Evolutionary conservation across 2,113 vertebrate species (phyloP).

Genomic region (Lophotis ruficrista): DNA sequence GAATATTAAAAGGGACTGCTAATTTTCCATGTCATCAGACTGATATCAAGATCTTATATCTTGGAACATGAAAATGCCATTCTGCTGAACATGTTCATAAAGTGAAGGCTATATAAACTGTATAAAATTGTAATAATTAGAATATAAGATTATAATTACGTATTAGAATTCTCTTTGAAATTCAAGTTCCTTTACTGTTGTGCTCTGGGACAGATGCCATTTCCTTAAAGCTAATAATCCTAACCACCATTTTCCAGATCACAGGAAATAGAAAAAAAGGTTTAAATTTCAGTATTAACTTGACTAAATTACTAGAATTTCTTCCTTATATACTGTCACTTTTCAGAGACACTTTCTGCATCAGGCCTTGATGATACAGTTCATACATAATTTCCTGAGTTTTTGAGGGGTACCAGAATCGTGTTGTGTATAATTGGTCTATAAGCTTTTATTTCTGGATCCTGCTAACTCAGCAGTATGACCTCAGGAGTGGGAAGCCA

Average conservation of each 20-base stretch:
- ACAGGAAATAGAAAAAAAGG: background rate
- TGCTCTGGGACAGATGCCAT: background rate
- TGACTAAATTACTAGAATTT: background rate
- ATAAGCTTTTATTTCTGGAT: background rate
- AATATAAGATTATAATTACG: background rate
- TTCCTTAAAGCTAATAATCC: background rate
- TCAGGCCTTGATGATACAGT: background rate
- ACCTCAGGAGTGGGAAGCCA: background rate
- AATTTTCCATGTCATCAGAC: background rate
- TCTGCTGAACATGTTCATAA: background rate
- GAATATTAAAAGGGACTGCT: background rate
- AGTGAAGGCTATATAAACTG: background rate
- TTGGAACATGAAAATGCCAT: background rate
- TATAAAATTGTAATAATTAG: background rate
- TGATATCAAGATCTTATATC: background rate
- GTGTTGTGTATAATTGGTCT: background rate
- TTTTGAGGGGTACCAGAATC: background rate
- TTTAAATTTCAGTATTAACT: background rate
- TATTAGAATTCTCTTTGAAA: background rate
- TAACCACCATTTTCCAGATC: background rate
- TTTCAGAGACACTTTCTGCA: background rate
- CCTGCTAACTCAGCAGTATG: background rate
- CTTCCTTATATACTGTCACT: background rate
- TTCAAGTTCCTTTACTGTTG: background rate
- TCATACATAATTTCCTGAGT: background rate